Conservation (phyloP, 2,113 vertebrate species). For the Antigone vipio region DNA sequence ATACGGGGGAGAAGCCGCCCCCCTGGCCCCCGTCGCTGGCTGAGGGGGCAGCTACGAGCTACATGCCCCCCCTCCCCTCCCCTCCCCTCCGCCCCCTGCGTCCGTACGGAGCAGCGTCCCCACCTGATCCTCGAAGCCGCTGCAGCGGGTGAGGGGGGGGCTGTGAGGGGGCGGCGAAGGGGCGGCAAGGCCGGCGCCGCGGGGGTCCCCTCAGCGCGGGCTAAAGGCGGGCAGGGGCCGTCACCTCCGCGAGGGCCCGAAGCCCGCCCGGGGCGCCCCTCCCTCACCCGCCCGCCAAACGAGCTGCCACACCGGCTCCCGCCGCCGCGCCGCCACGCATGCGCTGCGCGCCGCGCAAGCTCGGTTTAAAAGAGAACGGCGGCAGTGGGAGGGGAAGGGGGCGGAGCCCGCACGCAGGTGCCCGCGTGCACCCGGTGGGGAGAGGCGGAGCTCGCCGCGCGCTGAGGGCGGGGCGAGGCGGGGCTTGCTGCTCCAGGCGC, state of each 20-base stretch:
- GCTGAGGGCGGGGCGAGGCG: too few relatives aligned
- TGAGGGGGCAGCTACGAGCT: neutral
- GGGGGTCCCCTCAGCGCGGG: neutral
- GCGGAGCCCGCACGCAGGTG: neutral
- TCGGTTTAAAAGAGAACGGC: neutral
- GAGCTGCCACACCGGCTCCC: neutral
- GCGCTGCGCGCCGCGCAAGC: neutral
- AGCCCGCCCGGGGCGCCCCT: neutral
- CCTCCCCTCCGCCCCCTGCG: neutral
- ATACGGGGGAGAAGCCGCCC: too few relatives aligned
- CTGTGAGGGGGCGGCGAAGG: rapidly evolving
- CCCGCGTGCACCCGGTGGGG: too few relatives aligned
- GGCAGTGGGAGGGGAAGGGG: too few relatives aligned
- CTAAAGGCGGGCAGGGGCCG: neutral
- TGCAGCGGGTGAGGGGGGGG: neutral
- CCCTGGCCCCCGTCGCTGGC: neutral
- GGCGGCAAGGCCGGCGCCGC: too few relatives aligned
- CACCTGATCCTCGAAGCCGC: neutral
- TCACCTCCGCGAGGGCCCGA: neutral
- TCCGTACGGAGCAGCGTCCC: neutral
- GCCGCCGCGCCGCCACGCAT: neutral
- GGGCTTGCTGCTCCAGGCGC: too few relatives aligned
- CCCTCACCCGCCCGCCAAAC: too few relatives aligned
- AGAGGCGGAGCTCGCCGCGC: too few relatives aligned
- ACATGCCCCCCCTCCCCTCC: too few relatives aligned